Base-by-base conservation (phyloP, 1,140 invertebrate genomes). In the Holotrichia oblita region DNA sequence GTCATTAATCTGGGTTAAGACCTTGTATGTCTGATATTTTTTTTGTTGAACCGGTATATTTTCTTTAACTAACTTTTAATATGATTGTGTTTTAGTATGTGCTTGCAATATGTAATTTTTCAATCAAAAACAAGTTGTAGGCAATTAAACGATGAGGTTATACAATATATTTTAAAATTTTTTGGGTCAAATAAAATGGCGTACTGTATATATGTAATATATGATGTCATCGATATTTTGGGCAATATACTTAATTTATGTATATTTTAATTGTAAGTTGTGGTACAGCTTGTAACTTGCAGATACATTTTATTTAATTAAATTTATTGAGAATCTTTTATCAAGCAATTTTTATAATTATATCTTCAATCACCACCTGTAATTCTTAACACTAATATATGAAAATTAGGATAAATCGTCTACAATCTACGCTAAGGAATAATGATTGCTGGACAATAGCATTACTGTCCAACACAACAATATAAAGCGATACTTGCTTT, bases 81-180 rank as follows among this genome's bases (percentile, higher is more conserved):
- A 55, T 17, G 48, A 17, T n/a, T 55, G 48, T 55, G 6, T n/a
- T 7, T 55, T 3, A 17, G 14, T n/a, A 17, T n/a, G n/a, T n/a
- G n/a, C 17, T 55, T 17, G 48, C 12, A 55, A 17, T 7, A 55
- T 55, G 17, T 55, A 55, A 7, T 44, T 55, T 55, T 55, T 55
- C 17, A 14, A 55, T 2, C 17, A 6, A 55, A 17, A 55, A 55
- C 48, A 55, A 55, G 48, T 17, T 55, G 3, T 7, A 55, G 6
- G 48, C n/a, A 55, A 55, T 55, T 55, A 55, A 55, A 55, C 48
- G 48, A 55, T 55, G 48, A 55, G 14, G 14, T 55, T 55, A 55
- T 55, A 14, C n/a, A 55, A 55, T 55, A 55, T 55, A 55, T 55
- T n/a, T n/a, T 17, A 55, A 55, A 14, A 55, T 34, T 55, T 55